phyloP scores from a whole-genome alignment of 1,140 invertebrate genomes.

The Metaphire vulgaris region DNA sequence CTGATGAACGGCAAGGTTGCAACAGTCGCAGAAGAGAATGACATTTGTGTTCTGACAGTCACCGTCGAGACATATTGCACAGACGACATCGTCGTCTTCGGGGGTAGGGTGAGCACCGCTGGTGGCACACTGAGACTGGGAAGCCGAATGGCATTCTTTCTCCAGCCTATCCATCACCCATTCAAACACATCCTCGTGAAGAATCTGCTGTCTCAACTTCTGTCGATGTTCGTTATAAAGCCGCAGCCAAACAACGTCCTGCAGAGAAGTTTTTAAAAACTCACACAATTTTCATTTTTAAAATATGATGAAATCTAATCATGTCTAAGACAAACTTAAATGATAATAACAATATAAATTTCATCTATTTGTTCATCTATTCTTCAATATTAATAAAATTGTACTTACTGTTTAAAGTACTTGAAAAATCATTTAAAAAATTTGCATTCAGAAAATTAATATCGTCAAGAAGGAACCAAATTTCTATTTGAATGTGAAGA shows the following conservation, averaged over 20 bases:
- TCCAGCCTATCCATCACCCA: slow-evolving; percentile 91
- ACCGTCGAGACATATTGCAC: slow-evolving; percentile 81
- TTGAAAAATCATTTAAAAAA: too few relatives aligned
- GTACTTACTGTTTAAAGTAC: too few relatives aligned
- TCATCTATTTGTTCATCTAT: too few relatives aligned
- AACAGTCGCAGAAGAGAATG: slow-evolving; percentile 98
- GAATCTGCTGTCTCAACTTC: slow-evolving; percentile 32
- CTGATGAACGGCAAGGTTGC: slow-evolving; percentile 95
- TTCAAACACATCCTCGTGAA: slow-evolving; percentile 71
- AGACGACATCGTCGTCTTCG: slow-evolving; percentile 93
- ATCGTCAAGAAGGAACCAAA: too few relatives aligned
- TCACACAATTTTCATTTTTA: too few relatives aligned
- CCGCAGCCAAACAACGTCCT: slow-evolving; percentile 26
- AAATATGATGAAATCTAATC: too few relatives aligned
- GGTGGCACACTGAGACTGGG: not conserved
- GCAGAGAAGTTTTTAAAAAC: too few relatives aligned
- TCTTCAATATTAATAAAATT: too few relatives aligned
- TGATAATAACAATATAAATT: too few relatives aligned
- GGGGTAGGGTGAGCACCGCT: slow-evolving; percentile 59
- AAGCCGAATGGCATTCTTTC: slow-evolving; percentile 69
- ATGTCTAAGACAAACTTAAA: too few relatives aligned
- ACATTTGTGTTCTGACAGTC: slow-evolving; percentile 96
- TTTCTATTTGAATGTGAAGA: too few relatives aligned
- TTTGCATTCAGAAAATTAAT: too few relatives aligned
- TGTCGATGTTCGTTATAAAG: slow-evolving; percentile 32